Conservation (phyloP, 1,140 invertebrate genomes). For the Tenebrio molitor region DNA sequence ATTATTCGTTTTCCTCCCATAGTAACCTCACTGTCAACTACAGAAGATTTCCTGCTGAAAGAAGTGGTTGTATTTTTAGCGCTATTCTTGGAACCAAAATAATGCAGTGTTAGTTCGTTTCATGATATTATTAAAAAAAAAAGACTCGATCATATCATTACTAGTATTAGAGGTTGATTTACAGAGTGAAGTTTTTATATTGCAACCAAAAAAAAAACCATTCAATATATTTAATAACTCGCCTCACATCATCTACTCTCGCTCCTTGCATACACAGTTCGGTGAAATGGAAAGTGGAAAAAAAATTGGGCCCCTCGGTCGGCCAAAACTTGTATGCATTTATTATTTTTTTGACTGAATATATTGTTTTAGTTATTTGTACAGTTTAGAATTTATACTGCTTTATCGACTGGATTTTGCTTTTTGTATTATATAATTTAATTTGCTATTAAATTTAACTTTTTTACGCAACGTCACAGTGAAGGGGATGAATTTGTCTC, state of each 20-base stretch:
- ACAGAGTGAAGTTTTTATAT: conserved; percentile 39
- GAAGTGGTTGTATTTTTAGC: conserved; percentile 17
- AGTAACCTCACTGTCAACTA: conserved; percentile 45
- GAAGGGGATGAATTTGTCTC: conserved; percentile 32
- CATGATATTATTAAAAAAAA: conserved; percentile 26
- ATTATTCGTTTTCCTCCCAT: conserved; percentile 38
- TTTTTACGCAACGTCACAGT: conserved; percentile 4
- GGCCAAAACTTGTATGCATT: conserved; percentile 38
- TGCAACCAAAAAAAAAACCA: background rate
- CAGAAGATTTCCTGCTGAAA: conserved; percentile 37
- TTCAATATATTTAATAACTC: conserved; percentile 13
- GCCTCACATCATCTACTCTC: conserved; percentile 28
- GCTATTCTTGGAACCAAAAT: conserved; percentile 40
- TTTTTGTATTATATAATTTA: conserved; percentile 52
- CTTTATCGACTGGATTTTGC: conserved; percentile 42
- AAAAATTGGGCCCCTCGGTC: background rate
- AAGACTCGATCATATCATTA: conserved; percentile 42
- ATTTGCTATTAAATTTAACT: conserved; percentile 43
- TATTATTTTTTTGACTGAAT: conserved; percentile 48
- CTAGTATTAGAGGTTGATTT: conserved; percentile 35
- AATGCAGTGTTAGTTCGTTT: conserved; percentile 19
- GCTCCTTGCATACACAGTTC: conserved; percentile 14
- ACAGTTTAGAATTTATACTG: conserved; percentile 42
- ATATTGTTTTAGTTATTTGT: conserved; percentile 44
- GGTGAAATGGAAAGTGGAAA: no score